Evolutionary conservation across 2,888 invertebrate species (phyloP).

Genomic region (Bombyx huttoni): DNA sequence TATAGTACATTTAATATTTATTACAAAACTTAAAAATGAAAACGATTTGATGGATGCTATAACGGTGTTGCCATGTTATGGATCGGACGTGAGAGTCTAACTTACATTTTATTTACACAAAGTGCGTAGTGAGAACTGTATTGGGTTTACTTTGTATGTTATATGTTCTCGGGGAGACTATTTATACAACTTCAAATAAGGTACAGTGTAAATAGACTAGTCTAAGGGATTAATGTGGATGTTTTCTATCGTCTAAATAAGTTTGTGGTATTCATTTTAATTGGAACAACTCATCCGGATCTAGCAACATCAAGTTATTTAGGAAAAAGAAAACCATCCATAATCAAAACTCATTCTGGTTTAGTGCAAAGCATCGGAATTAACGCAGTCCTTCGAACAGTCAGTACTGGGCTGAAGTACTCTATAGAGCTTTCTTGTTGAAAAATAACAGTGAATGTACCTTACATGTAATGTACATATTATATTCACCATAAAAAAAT

Average conservation of each 20-base stretch:
- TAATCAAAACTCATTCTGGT: not conserved
- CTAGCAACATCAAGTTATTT: too few relatives aligned
- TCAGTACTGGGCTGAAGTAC: not conserved
- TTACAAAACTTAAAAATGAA: not conserved
- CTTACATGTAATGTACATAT: not conserved
- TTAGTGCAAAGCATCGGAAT: not conserved
- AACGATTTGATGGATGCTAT: not conserved
- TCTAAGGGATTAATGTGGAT: not conserved
- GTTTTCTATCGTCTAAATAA: not conserved
- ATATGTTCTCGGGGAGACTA: conserved; percentile 5
- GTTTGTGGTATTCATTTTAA: too few relatives aligned
- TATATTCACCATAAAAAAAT: not conserved
- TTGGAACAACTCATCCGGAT: too few relatives aligned
- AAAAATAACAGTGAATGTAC: not conserved
- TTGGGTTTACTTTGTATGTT: conserved; percentile 15
- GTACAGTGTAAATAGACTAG: conserved; percentile 27
- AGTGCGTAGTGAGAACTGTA: conserved; percentile 34
- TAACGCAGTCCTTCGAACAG: not conserved
- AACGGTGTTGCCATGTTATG: conserved; percentile 11
- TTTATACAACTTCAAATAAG: conserved; percentile 7
- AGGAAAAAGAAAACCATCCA: not conserved
- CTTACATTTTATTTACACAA: conserved; percentile 33
- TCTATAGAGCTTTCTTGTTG: too few relatives aligned
- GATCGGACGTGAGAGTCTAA: conserved; percentile 45
- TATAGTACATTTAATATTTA: not conserved